Evolutionary conservation across 2,888 invertebrate genomes (phyloP).

Genomic region (Gisinianus flammeolus): DNA sequence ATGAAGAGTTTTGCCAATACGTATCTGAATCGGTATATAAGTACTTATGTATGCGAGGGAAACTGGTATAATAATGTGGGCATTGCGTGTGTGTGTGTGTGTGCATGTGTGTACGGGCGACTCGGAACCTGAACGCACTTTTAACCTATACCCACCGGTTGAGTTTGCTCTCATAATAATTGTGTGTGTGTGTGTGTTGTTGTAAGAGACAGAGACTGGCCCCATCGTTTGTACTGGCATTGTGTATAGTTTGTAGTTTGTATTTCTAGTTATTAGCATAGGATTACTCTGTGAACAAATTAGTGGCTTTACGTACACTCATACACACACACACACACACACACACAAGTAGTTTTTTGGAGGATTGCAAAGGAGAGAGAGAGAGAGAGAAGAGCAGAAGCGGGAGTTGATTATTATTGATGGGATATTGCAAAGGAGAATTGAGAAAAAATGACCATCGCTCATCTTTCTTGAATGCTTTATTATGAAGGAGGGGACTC

Average conservation of each 20-base stretch:
- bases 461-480: conserved; percentile 20
- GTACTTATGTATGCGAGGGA: too few relatives aligned
- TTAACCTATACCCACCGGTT: conserved; percentile 3
- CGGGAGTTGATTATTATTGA: conserved; percentile 30
- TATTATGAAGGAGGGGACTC: conserved; percentile 18
- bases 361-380: neutral
- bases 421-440: conserved; percentile 16
- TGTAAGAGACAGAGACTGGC: too few relatives aligned
- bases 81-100: conserved; percentile 9
- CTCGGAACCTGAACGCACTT: conserved; percentile 1
- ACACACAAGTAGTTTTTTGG: neutral
- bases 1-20: too few relatives aligned
- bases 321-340: neutral
- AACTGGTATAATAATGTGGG: neutral
- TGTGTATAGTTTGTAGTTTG: neutral
- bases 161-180: conserved; percentile 20
- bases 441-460: conserved; percentile 14
- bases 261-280: conserved; percentile 9
- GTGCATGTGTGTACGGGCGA: too few relatives aligned
- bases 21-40: too few relatives aligned
- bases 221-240: conserved; percentile 8
- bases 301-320: neutral
- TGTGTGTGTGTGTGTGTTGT: too few relatives aligned
- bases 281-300: neutral
- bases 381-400: neutral